These are phyloP conservation scores for Theonella swinhoei DNA, from an alignment of 37 sponge, comb jelly and placozoan genomes.

Conservation along the genomic window DNA sequence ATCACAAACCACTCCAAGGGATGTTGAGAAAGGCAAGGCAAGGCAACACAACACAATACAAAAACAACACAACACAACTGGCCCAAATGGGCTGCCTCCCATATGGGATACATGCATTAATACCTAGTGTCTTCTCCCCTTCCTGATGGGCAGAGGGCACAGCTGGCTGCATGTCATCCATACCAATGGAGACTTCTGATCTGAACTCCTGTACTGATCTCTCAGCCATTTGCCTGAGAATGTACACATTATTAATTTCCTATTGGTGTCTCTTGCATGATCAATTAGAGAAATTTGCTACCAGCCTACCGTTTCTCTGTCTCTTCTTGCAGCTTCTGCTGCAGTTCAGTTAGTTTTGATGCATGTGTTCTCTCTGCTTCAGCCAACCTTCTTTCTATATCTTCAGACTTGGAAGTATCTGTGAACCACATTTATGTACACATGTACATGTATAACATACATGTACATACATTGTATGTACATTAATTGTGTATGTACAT, in stretches of 20 bases:
- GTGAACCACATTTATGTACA: background rate
- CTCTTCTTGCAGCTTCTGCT: constrained; percentile 36
- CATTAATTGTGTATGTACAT: background rate
- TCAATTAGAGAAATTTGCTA: background rate
- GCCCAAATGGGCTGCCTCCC: too few species aligned
- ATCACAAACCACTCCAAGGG: too few species aligned
- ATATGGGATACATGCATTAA: too few species aligned
- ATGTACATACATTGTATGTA: background rate
- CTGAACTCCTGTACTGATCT: constrained; percentile 16
- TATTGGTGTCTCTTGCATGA: too few species aligned
- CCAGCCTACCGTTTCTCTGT: constrained; percentile 11
- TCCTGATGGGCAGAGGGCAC: background rate
- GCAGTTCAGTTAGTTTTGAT: background rate
- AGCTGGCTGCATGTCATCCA: constrained; percentile 26
- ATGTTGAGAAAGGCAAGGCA: too few species aligned
- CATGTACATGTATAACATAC: background rate
- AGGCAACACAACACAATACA: too few species aligned
- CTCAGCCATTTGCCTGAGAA: constrained; percentile 5
- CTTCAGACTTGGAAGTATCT: background rate
- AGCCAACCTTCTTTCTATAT: constrained; percentile 10
- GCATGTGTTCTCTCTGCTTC: constrained; percentile 31
- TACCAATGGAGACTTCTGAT: constrained; percentile 41
- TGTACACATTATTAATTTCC: too few species aligned
- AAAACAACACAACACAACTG: too few species aligned
- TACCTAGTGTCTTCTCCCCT: background rate